phyloP scores from a whole-genome alignment of 92 coral and sea anemone genomes.

The Micromussa lordhowensis region DNA sequence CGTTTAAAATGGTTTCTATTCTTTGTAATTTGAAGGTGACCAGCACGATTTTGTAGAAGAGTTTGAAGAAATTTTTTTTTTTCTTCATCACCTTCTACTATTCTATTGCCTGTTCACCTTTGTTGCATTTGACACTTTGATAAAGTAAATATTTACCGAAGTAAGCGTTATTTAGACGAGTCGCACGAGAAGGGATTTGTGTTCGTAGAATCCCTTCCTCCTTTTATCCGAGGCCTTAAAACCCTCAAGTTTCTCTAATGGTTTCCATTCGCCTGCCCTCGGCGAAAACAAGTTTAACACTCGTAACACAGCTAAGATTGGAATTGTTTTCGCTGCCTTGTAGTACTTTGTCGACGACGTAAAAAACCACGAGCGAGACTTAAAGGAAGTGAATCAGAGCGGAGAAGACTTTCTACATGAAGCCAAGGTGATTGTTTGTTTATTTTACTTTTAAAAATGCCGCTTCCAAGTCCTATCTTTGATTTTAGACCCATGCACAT shows the following conservation, averaged over 20 bases:
- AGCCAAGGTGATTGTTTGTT: conserved; percentile 79
- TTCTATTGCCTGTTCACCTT: not conserved
- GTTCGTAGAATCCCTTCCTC: not conserved
- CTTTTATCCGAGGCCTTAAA: not conserved
- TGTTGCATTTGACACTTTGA: conserved; percentile 19
- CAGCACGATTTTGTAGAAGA: not conserved
- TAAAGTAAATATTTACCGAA: conserved; percentile 29
- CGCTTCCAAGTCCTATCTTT: not conserved
- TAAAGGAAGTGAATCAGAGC: conserved; percentile 91
- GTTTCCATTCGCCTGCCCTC: not conserved
- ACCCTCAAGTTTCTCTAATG: not conserved
- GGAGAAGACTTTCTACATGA: conserved; percentile 98
- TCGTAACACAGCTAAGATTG: not conserved
- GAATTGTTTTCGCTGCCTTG: not conserved
- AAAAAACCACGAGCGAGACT: conserved; percentile 87
- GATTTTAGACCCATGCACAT: not conserved
- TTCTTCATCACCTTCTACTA: not conserved
- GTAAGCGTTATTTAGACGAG: not conserved
- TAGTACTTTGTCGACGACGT: conserved; percentile 95
- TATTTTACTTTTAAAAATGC: not conserved
- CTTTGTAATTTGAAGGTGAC: not conserved
- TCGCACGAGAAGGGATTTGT: conserved; percentile 13
- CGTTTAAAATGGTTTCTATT: not conserved
- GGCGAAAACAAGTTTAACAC: not conserved
- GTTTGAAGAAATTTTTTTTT: not conserved